These are phyloP conservation scores for Cardinalis cardinalis DNA, from an alignment of 2,113 vertebrate genomes.

Conservation along the genomic window DNA sequence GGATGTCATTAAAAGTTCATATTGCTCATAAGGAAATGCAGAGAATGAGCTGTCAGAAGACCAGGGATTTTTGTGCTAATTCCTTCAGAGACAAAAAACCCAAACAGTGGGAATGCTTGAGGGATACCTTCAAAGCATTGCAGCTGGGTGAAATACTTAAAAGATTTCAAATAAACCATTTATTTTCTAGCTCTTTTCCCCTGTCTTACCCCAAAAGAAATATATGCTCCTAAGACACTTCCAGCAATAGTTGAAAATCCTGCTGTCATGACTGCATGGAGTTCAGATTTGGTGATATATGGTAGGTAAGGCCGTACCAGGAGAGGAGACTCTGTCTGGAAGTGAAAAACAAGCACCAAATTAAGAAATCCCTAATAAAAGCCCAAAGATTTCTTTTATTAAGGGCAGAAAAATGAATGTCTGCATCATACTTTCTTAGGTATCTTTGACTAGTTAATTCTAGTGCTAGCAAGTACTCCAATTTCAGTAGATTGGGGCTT, in stretches of 20 bases:
- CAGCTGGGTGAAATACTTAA: background rate
- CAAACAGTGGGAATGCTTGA: background rate
- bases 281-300: conserved; percentile 79
- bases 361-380: background rate
- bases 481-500: background rate
- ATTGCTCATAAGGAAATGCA: background rate
- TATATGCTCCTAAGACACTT: conserved; percentile 81
- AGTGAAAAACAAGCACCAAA: background rate
- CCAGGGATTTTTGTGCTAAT: background rate
- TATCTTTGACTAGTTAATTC: background rate
- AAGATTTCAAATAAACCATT: background rate
- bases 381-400: background rate
- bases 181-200: background rate
- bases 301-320: conserved; percentile 80
- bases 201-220: conserved; percentile 84
- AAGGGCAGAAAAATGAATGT: background rate
- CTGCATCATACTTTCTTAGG: background rate
- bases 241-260: conserved; percentile 86
- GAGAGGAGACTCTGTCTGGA: conserved; percentile 82
- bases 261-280: conserved; percentile 86
- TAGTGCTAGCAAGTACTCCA: background rate
- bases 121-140: background rate
- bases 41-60: background rate
- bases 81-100: background rate
- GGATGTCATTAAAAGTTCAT: background rate